Percentiles rank a stretch among this genome's conserved stretches.
These are phyloP conservation scores for Sebastes baramenuke DNA, from an alignment of 2,797 vertebrate species.

Conservation along the genomic window DNA sequence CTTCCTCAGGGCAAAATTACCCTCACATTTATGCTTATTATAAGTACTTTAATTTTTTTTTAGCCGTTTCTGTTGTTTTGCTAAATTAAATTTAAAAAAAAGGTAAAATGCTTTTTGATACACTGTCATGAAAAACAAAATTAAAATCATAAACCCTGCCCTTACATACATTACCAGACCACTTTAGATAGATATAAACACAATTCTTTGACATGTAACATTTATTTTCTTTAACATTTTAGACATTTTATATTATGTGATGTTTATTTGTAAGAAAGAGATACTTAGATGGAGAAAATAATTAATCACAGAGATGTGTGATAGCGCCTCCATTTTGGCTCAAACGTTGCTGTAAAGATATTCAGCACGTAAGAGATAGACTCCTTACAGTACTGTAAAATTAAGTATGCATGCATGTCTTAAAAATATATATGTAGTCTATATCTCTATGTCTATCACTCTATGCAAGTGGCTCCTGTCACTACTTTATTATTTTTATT, in stretches of 20 bases:
- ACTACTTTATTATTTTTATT: no score
- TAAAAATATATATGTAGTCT: no score
- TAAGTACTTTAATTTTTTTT: not conserved
- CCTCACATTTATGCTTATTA: rapidly evolving
- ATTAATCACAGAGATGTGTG: not conserved
- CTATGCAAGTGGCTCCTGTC: no score
- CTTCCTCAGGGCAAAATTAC: rapidly evolving
- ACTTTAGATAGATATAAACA: not conserved
- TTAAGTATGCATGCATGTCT: no score
- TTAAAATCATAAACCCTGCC: no score
- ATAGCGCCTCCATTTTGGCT: slow-evolving; percentile 68
- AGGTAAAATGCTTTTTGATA: not conserved
- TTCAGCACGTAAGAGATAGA: not conserved
- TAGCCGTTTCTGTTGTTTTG: not conserved
- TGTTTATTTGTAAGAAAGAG: not conserved
- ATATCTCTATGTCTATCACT: no score
- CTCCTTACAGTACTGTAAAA: no score
- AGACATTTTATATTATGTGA: not conserved
- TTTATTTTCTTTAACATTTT: not conserved
- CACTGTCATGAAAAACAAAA: not conserved
- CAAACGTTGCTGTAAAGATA: slow-evolving; percentile 47
- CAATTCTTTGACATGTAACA: rapidly evolving
- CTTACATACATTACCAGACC: not conserved
- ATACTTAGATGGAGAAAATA: not conserved
- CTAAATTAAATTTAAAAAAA: no score